These are phyloP conservation scores for Fregata magnificens DNA, from an alignment of 2,113 vertebrate species.

Conservation along the genomic window DNA sequence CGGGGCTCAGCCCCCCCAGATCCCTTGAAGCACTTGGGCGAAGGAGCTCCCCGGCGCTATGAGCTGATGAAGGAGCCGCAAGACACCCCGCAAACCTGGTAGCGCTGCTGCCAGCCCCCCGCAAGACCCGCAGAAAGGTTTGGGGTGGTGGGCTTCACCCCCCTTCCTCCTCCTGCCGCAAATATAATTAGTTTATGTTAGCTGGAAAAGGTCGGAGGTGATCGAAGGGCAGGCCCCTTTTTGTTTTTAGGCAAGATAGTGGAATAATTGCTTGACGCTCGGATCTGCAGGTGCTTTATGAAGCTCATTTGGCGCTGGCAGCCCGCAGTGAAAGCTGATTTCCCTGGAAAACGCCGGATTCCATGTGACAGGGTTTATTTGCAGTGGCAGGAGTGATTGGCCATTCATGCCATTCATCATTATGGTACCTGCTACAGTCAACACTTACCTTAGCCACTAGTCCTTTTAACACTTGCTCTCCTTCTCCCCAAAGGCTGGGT, in stretches of 20 bases:
- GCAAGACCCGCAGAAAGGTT: slow-evolving; percentile 54
- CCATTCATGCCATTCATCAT: slow-evolving; percentile 67
- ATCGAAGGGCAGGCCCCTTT: slow-evolving; percentile 82
- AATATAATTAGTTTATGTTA: slow-evolving; percentile 98
- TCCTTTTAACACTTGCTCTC: neutral
- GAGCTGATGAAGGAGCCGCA: slow-evolving; percentile 78
- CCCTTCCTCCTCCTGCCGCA: slow-evolving; percentile 54
- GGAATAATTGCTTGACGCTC: slow-evolving; percentile 85
- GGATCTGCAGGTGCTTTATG: slow-evolving; percentile 89
- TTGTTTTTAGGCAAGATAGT: slow-evolving; percentile 91
- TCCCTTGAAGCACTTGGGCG: slow-evolving; percentile 49
- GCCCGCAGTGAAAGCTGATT: slow-evolving; percentile 78
- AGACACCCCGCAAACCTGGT: slow-evolving; percentile 72
- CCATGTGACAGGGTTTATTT: slow-evolving; percentile 86
- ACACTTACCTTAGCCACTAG: slow-evolving; percentile 22
- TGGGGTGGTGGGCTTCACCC: neutral
- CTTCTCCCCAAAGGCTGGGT: neutral
- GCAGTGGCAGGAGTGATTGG: slow-evolving; percentile 76
- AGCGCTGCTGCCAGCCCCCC: slow-evolving; percentile 74
- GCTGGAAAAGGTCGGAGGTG: slow-evolving; percentile 91
- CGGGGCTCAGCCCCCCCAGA: slow-evolving; percentile 18
- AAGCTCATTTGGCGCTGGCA: slow-evolving; percentile 84
- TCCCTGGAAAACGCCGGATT: slow-evolving; percentile 74
- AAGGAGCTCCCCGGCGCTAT: slow-evolving; percentile 65
- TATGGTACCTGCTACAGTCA: slow-evolving; percentile 64